A percentile compares a stretch with the other conserved stretches of the same genome.
Evolutionary conservation across 2,113 vertebrate genomes (phyloP).

Genomic region (Chrysochloris asiatica): DNA sequence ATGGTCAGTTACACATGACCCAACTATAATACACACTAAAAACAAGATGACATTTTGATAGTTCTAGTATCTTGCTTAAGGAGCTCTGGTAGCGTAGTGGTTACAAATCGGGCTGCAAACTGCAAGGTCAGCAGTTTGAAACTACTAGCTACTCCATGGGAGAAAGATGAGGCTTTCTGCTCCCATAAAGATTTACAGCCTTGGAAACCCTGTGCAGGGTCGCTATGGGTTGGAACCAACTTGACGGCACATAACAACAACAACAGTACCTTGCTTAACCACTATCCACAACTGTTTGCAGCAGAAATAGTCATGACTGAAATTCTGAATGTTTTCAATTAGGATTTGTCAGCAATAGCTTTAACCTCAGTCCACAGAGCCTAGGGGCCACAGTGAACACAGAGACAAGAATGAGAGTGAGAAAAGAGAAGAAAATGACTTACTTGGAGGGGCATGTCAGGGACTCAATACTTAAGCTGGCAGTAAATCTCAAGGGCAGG

Average conservation of each 20-base stretch:
- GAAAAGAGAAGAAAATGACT: background rate
- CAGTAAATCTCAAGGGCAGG: background rate
- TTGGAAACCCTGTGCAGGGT: no score
- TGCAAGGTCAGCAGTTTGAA: no score
- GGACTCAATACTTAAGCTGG: background rate
- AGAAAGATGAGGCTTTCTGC: no score
- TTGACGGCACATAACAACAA: no score
- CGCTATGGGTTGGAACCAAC: no score
- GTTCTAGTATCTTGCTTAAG: conserved; percentile 26
- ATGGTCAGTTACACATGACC: conserved; percentile 15
- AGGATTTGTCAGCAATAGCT: background rate
- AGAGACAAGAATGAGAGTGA: conserved; percentile 8
- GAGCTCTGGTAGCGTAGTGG: no score
- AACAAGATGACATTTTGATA: conserved; percentile 18
- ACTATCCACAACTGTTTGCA: background rate
- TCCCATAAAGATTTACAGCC: no score
- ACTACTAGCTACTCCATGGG: no score
- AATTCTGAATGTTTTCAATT: conserved; percentile 16
- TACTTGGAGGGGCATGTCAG: background rate
- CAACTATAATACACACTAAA: conserved; percentile 57
- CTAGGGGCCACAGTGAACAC: background rate
- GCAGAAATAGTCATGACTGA: background rate
- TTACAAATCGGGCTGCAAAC: no score
- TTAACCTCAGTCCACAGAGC: background rate
- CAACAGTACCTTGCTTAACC: conserved; percentile 42